These are phyloP conservation scores for Cyclargus thomasi DNA, from an alignment of 1,140 invertebrate genomes.

Conservation along the genomic window DNA sequence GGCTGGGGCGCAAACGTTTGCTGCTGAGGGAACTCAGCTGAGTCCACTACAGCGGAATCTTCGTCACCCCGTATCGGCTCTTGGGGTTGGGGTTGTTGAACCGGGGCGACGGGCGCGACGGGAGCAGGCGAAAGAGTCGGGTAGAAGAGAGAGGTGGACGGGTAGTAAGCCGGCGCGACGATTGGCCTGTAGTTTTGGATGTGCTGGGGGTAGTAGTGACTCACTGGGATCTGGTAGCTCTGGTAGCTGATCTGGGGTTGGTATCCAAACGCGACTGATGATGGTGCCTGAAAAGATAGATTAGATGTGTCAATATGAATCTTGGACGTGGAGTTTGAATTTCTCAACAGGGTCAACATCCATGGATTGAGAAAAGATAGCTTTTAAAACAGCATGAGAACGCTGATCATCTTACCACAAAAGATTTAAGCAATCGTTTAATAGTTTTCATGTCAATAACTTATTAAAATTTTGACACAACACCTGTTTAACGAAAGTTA, in stretches of 20 bases:
- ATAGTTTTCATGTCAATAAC: no score
- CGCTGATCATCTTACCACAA: no score
- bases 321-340: neutral
- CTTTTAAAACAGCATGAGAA: no score
- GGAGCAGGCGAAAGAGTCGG: constrained; percentile 18
- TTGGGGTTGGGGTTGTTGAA: constrained; percentile 21
- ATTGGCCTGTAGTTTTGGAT: neutral
- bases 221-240: constrained; percentile 18
- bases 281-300: constrained; percentile 39
- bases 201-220: constrained; percentile 13
- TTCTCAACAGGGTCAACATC: no score
- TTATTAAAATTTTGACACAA: no score
- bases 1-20: constrained; percentile 27
- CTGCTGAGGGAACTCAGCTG: constrained; percentile 46
- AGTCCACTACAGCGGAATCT: constrained; percentile 57
- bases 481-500: no score
- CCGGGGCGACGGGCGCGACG: constrained; percentile 20
- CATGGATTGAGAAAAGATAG: no score
- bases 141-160: constrained; percentile 17
- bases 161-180: constrained; percentile 29
- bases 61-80: constrained; percentile 42
- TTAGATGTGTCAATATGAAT: neutral
- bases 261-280: constrained; percentile 29
- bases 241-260: constrained; percentile 49
- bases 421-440: no score